Conservation (phyloP, 2,113 vertebrate genomes). For the Eublepharis macularius region DNA sequence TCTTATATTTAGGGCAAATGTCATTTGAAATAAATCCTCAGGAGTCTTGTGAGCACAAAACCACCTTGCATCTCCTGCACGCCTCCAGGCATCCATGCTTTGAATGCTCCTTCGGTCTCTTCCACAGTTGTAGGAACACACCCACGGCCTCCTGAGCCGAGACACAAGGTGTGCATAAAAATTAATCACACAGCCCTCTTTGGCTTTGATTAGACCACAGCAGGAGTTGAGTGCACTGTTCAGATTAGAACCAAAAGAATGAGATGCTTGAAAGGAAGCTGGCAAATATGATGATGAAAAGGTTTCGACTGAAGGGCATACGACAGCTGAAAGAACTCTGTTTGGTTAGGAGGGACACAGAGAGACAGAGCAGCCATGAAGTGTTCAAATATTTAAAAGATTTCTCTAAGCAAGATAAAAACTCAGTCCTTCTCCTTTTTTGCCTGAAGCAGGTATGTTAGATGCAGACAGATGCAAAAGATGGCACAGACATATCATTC, state of each 20-base stretch:
- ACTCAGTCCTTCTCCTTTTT: background rate
- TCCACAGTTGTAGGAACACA: background rate
- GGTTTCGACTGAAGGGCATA: background rate
- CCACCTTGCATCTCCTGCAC: too few relatives aligned
- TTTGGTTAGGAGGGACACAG: background rate
- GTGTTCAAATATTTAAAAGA: constrained; percentile 3
- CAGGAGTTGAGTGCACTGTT: background rate
- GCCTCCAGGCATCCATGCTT: too few relatives aligned
- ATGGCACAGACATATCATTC: background rate
- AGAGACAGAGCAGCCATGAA: background rate
- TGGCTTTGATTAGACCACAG: background rate
- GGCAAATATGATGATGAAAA: background rate
- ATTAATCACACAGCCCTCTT: background rate
- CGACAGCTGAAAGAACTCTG: background rate
- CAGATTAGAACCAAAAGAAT: background rate
- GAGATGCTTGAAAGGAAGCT: background rate
- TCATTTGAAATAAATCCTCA: too few relatives aligned
- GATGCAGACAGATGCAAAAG: background rate
- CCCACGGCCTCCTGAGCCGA: background rate
- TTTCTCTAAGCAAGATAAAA: background rate
- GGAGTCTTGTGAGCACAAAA: too few relatives aligned
- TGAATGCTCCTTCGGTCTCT: background rate
- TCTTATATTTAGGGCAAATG: too few relatives aligned
- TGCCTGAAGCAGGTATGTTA: background rate
- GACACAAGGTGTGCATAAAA: background rate